phyloP scores from a whole-genome alignment of 2,797 vertebrate species.

The Melanotaenia parkinsoni region DNA sequence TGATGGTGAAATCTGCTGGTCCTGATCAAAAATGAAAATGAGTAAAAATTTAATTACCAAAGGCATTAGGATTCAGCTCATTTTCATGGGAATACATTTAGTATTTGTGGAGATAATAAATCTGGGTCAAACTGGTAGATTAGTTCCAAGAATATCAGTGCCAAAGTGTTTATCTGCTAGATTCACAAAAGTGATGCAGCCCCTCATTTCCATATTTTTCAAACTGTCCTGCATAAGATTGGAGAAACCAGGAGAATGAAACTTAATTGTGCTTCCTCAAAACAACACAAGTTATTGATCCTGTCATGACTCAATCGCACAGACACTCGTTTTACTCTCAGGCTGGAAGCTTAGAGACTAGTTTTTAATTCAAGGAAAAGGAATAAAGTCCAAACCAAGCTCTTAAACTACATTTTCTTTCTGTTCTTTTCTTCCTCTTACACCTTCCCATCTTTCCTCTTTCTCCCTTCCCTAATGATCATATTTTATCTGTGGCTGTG shows the following conservation, averaged over 20 bases:
- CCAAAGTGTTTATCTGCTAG: background rate
- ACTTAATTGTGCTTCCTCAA: background rate
- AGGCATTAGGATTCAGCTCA: conserved; percentile 6
- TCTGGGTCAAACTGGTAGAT: conserved; percentile 1
- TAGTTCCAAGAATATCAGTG: no score
- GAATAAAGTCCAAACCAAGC: background rate
- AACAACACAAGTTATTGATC: conserved; percentile 13
- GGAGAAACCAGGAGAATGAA: conserved; percentile 11
- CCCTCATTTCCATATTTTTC: background rate
- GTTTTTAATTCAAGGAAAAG: conserved; percentile 2
- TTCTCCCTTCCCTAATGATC: conserved; percentile 74
- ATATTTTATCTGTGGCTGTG: conserved; percentile 91
- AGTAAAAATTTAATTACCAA: conserved; percentile 1
- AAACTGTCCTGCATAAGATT: background rate
- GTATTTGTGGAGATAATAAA: background rate
- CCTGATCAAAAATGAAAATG: conserved; percentile 1
- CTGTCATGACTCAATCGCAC: conserved; percentile 11
- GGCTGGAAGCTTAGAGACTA: background rate
- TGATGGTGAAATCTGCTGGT: background rate
- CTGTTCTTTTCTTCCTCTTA: background rate
- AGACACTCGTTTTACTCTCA: conserved; percentile 10
- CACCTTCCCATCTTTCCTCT: conserved; percentile 4
- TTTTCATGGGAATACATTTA: background rate
- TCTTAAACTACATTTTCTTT: background rate
- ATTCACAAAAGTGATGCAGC: background rate